Percentiles rank a stretch among this genome's conserved stretches.
Evolutionary conservation across 2,797 vertebrate genomes (phyloP).

Genomic region (Zalophus californianus): DNA sequence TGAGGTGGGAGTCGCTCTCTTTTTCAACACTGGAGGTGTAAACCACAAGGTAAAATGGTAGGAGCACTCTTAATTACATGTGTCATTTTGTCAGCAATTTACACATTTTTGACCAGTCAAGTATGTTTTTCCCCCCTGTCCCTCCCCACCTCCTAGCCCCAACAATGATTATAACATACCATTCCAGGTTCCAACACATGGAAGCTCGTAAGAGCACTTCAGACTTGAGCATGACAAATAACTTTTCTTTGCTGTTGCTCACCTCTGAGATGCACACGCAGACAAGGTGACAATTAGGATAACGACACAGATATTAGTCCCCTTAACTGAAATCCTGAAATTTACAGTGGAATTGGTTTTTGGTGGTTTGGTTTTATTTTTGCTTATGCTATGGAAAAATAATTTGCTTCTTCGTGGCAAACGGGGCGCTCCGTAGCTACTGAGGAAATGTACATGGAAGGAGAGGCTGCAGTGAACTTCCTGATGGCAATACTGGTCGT

Average conservation of each 20-base stretch:
- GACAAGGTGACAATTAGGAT: background rate
- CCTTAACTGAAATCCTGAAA: slow-evolving; percentile 3
- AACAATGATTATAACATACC: slow-evolving; percentile 74
- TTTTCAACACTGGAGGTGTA: slow-evolving; percentile 95
- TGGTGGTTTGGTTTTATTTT: slow-evolving; percentile 16
- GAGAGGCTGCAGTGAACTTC: background rate
- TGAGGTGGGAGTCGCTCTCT: slow-evolving; percentile 97
- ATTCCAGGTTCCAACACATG: slow-evolving; percentile 40
- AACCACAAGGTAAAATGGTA: slow-evolving; percentile 95
- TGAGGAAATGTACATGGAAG: background rate
- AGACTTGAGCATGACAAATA: background rate
- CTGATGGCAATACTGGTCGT: too few relatives aligned
- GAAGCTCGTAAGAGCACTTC: background rate
- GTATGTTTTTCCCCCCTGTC: slow-evolving; percentile 87
- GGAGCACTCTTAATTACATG: slow-evolving; percentile 98
- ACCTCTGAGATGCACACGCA: background rate
- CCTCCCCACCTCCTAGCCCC: slow-evolving; percentile 66
- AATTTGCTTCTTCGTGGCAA: slow-evolving; percentile 52
- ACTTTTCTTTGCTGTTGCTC: background rate
- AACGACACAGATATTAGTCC: background rate
- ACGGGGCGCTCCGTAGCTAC: background rate
- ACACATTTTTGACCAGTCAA: slow-evolving; percentile 96
- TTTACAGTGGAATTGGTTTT: background rate
- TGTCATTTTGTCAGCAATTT: slow-evolving; percentile 98
- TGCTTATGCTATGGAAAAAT: background rate